Evolutionary conservation across 2,797 vertebrate species (phyloP).

Genomic region (Moxostoma hubbsi): DNA sequence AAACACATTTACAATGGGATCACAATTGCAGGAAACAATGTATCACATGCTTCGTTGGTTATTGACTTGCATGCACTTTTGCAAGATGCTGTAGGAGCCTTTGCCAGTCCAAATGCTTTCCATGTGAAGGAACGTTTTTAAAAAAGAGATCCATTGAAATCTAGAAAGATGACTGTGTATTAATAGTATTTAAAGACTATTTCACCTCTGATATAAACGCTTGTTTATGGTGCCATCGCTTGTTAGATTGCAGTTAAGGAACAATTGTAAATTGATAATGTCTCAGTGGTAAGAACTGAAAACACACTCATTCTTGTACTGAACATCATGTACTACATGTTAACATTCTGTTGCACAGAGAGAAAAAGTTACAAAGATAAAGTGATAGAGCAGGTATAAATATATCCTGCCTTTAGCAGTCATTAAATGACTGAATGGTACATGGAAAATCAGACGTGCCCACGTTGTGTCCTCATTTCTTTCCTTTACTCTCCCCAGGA

Average conservation of each 20-base stretch:
- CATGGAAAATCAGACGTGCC: not conserved
- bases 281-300: constrained; percentile 1
- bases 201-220: too few species aligned
- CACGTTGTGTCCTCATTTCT: not conserved
- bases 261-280: not conserved
- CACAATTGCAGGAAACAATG: not conserved
- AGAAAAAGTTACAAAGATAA: not conserved
- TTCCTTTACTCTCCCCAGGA: not conserved
- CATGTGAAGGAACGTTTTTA: too few species aligned
- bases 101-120: too few species aligned
- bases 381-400: not conserved
- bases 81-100: too few species aligned
- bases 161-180: too few species aligned
- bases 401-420: not conserved
- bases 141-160: too few species aligned
- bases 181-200: too few species aligned
- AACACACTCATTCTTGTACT: not conserved
- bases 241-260: not conserved
- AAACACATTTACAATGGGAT: too few species aligned
- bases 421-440: not conserved
- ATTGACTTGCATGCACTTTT: too few species aligned
- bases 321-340: too few species aligned
- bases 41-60: too few species aligned
- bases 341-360: not conserved
- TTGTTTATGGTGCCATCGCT: too few species aligned